Conservation (phyloP, 2,797 vertebrate genomes). For the Gadopsis marmoratus region DNA sequence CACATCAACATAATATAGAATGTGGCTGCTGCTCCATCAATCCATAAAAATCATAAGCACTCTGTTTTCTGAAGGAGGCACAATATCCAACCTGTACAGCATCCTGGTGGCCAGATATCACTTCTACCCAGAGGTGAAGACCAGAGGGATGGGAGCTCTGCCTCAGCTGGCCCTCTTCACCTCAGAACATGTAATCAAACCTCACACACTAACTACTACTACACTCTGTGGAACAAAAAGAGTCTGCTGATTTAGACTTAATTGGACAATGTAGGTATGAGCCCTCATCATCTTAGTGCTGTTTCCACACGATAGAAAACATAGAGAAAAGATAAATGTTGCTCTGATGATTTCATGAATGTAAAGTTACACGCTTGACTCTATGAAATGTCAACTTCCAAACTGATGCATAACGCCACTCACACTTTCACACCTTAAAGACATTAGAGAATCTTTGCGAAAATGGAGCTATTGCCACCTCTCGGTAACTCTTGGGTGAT, state of each 20-base stretch:
- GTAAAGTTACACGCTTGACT: background rate
- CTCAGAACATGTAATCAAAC: slow-evolving; percentile 81
- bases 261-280: background rate
- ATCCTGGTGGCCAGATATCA: slow-evolving; percentile 81
- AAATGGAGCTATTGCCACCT: background rate
- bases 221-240: background rate
- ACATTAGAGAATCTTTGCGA: too few relatives aligned
- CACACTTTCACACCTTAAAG: background rate
- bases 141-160: slow-evolving; percentile 77
- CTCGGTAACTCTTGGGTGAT: background rate
- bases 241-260: background rate
- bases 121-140: slow-evolving; percentile 84
- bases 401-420: background rate
- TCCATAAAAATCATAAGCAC: background rate
- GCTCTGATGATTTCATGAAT: background rate
- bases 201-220: background rate
- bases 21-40: background rate
- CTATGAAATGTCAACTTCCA: background rate
- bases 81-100: slow-evolving; percentile 85
- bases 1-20: too few relatives aligned
- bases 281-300: background rate
- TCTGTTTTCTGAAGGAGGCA: slow-evolving; percentile 73
- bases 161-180: slow-evolving; percentile 82
- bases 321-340: background rate
- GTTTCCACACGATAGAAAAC: background rate